Conservation (phyloP, 1,140 invertebrate species). For the Homalodisca vitripennis region DNA sequence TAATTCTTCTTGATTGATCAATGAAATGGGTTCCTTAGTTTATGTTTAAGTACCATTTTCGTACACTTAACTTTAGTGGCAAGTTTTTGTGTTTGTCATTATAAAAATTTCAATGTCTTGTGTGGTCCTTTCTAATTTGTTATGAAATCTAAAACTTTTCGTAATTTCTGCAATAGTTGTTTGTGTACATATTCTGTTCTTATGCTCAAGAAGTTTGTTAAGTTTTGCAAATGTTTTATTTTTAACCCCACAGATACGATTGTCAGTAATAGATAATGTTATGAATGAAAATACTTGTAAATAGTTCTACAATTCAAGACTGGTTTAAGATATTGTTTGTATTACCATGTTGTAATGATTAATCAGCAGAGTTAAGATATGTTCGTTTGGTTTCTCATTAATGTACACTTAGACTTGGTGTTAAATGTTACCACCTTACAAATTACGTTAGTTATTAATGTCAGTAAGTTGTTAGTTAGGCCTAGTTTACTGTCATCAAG, state of each 20-base stretch:
- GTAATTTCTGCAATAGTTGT: no score
- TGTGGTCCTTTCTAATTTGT: no score
- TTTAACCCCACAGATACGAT: background rate
- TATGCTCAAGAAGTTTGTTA: background rate
- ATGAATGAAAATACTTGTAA: background rate
- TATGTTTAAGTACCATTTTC: no score
- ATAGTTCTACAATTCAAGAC: no score
- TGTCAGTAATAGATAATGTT: background rate
- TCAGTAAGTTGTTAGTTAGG: background rate
- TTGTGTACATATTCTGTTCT: no score
- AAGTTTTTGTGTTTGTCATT: no score
- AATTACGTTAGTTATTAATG: background rate
- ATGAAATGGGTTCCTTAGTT: no score
- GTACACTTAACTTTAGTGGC: no score
- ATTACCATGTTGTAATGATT: background rate
- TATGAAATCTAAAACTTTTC: no score
- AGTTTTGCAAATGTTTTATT: background rate
- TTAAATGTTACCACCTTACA: conserved; percentile 16
- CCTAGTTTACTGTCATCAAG: background rate
- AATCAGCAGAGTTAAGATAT: background rate
- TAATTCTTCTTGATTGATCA: no score
- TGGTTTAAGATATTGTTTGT: background rate
- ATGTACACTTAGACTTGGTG: conserved; percentile 12
- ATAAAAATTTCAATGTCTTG: no score
- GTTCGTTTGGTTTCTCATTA: background rate